Conservation (phyloP, 1,140 invertebrate genomes). For the Cephus cinctus region DNA sequence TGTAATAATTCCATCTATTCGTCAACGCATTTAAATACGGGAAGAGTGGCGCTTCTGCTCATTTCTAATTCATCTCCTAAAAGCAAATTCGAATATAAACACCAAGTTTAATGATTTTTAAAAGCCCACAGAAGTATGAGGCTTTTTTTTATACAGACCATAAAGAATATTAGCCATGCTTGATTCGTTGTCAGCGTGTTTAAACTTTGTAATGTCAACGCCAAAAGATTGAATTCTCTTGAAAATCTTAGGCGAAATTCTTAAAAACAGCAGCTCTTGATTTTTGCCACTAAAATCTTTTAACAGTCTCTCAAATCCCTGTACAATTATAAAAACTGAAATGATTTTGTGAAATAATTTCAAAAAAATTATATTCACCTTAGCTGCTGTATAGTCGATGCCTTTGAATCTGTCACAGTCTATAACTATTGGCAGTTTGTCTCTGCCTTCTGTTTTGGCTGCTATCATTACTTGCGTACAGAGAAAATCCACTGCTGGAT, state of each 20-base stretch:
- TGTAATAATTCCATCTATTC: background rate
- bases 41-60: constrained; percentile 17
- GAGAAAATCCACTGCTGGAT: constrained; percentile 64
- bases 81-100: constrained; percentile 9
- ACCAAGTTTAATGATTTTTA: constrained; percentile 10
- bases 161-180: constrained; percentile 24
- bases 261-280: constrained; percentile 43
- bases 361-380: constrained; percentile 45
- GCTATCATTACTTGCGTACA: constrained; percentile 54
- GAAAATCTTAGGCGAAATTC: constrained; percentile 30
- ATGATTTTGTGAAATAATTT: constrained; percentile 22
- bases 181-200: constrained; percentile 32
- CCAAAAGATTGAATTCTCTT: constrained; percentile 30
- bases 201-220: constrained; percentile 27
- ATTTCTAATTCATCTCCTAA: constrained; percentile 14
- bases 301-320: constrained; percentile 47
- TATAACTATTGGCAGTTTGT: constrained; percentile 58
- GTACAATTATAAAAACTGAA: constrained; percentile 8
- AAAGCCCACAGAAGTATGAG: constrained; percentile 9
- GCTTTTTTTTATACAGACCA: constrained; percentile 8
- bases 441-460: constrained; percentile 37
- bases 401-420: constrained; percentile 62
- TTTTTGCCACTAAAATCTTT: constrained; percentile 38
- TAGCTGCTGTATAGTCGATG: constrained; percentile 65
- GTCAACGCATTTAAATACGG: constrained; percentile 12